phyloP scores from a whole-genome alignment of 2,888 invertebrate species.

The Megalurothrips usitatus region DNA sequence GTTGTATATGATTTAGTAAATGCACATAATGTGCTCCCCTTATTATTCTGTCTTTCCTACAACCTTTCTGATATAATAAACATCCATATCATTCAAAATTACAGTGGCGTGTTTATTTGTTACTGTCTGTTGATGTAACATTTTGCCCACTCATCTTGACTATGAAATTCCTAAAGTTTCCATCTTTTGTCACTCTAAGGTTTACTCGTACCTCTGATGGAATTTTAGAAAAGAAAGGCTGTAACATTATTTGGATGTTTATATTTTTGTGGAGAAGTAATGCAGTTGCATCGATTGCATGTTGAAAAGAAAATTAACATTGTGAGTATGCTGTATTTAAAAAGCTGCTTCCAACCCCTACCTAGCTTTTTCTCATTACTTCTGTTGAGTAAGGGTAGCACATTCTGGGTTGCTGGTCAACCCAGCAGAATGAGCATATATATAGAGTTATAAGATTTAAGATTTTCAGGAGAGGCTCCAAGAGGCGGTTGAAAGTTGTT shows the following conservation, averaged over 20 bases:
- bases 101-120: too few relatives aligned
- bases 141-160: too few relatives aligned
- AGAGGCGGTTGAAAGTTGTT: constrained; percentile 9
- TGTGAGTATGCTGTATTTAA: not conserved
- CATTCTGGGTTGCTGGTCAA: constrained; percentile 24
- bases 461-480: constrained; percentile 17
- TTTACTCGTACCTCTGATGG: not conserved
- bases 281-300: not conserved
- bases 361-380: constrained; percentile 18
- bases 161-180: too few relatives aligned
- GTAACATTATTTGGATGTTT: not conserved
- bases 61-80: not conserved
- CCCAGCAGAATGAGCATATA: constrained; percentile 6
- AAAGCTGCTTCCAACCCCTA: constrained; percentile 14
- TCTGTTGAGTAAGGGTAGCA: constrained; percentile 24
- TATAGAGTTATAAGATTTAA: constrained; percentile 21
- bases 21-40: constrained; percentile 21
- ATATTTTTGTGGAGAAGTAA: not conserved
- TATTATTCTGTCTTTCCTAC: not conserved
- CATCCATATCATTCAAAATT: not conserved
- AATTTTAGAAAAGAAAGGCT: not conserved
- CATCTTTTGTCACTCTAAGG: too few relatives aligned
- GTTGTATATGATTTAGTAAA: constrained; percentile 5
- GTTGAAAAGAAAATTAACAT: not conserved
- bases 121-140: too few relatives aligned